Evolutionary conservation across 2,797 vertebrate genomes (phyloP), one percentile per base, ranked within the genome.

Genomic region (Acanthiza pusilla): DNA sequence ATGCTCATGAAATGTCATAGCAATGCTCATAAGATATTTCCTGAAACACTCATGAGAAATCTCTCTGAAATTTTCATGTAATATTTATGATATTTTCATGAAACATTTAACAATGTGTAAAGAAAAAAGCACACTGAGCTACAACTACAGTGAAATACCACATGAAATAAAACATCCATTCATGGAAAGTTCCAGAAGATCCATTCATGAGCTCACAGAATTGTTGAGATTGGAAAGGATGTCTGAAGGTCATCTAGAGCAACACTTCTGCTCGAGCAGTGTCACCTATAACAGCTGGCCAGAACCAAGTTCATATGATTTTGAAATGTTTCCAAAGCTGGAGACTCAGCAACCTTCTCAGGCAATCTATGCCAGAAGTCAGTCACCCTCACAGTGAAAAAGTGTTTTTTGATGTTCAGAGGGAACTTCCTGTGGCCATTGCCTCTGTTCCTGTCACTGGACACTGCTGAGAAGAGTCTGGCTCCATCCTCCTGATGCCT

Each of bases 1-100:
- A 85, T 83, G 53, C 53, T 89, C 38, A 77, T 81, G 66, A 81
- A 93, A 86, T 88, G 40, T 85, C 76, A 75, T 54, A 75, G 38
- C n/a, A 85, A 79, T 88, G 18, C 18, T 94, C 70, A n/a, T 55
- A 85, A 91, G 86, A 55, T 85, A 86, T 84, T 86, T 88, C 50
- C 71, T 68, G 62, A 91, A 84, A 78, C 16, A 42, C 70, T 88
- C 42, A 75, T 65, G 43, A 81, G 50, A 81, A 92, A 86, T 81
- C 14, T 90, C 29, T 84, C 66, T 70, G 83, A 94, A 90, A 92
- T 38, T n/a, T 9, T 80, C 18, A 70, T 89, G 20, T 43, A 90
- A 79, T 58, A 90, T 93, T 93, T 89, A 88, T 77, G 12, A 34
- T 36, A 72, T 87, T 81, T 70, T 55, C 19, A 89, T 86, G 16